Conservation (phyloP, 1,140 invertebrate species). For the Asobara japonica region DNA sequence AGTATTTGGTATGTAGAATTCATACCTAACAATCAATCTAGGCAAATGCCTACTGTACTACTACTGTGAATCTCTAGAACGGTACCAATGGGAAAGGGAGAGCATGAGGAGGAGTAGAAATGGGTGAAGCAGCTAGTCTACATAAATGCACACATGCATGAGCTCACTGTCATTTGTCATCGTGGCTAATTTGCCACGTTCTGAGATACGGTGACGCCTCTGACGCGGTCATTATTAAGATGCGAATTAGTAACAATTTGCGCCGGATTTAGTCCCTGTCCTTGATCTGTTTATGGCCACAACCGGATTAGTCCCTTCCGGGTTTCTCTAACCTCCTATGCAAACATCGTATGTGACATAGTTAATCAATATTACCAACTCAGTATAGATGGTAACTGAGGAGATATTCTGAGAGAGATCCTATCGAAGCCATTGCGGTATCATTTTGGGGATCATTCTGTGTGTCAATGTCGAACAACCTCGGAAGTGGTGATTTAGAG, state of each 20-base stretch:
- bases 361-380: constrained; percentile 65
- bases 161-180: constrained; percentile 62
- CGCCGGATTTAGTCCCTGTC: constrained; percentile 62
- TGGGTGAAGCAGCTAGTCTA: constrained; percentile 19
- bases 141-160: constrained; percentile 47
- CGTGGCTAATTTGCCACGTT: constrained; percentile 66
- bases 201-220: constrained; percentile 67
- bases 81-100: not conserved
- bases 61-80: not conserved
- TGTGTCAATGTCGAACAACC: not conserved
- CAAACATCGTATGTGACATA: constrained; percentile 37
- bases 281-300: constrained; percentile 66
- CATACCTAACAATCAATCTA: constrained; percentile 46
- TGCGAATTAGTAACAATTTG: constrained; percentile 69
- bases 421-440: not conserved
- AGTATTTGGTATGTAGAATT: constrained; percentile 55
- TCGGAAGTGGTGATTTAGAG: not conserved
- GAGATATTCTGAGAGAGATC: not conserved
- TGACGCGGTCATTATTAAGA: constrained; percentile 68
- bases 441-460: not conserved
- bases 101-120: not conserved
- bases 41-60: not conserved
- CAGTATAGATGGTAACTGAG: constrained; percentile 35
- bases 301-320: constrained; percentile 56
- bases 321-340: constrained; percentile 27